phyloP scores from a whole-genome alignment of 2,888 invertebrate species.

The Malachius bipustulatus region DNA sequence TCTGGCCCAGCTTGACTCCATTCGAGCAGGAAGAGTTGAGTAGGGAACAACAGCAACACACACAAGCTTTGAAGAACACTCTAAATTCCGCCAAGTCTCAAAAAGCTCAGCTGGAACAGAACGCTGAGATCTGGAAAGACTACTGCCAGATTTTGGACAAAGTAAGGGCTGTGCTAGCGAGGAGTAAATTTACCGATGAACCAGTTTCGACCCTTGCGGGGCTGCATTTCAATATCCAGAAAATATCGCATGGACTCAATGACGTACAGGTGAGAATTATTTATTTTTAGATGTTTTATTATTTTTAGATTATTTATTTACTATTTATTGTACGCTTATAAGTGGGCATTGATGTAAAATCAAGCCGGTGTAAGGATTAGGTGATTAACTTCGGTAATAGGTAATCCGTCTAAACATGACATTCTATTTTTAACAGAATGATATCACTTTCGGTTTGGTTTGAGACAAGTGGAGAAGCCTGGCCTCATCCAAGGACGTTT shows the following conservation, averaged over 20 bases:
- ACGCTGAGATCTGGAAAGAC: constrained; percentile 74
- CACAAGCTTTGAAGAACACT: constrained; percentile 69
- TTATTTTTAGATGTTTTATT: too few species aligned
- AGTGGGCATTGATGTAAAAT: too few species aligned
- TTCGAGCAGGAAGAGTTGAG: constrained; percentile 75
- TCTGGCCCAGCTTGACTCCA: constrained; percentile 73
- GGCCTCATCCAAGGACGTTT: too few species aligned
- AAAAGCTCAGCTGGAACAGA: constrained; percentile 67
- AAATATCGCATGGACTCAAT: constrained; percentile 63
- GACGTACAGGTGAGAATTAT: constrained; percentile 56
- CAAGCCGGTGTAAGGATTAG: too few species aligned
- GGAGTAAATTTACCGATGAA: constrained; percentile 67
- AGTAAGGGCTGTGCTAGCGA: constrained; percentile 60
- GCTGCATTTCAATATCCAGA: constrained; percentile 72
- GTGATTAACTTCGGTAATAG: too few species aligned
- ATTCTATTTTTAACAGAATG: too few species aligned
- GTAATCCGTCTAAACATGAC: too few species aligned
- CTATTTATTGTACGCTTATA: too few species aligned
- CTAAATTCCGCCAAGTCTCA: constrained; percentile 73
- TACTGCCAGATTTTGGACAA: constrained; percentile 69
- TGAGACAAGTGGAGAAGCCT: too few species aligned
- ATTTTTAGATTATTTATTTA: too few species aligned
- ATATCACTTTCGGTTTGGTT: too few species aligned
- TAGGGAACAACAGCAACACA: constrained; percentile 68
- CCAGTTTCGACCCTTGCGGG: constrained; percentile 68